A percentile compares a stretch with the other conserved stretches of the same genome.
Evolutionary conservation across 1,140 invertebrate genomes (phyloP).

Genomic region (Elymnias hypermnestra): DNA sequence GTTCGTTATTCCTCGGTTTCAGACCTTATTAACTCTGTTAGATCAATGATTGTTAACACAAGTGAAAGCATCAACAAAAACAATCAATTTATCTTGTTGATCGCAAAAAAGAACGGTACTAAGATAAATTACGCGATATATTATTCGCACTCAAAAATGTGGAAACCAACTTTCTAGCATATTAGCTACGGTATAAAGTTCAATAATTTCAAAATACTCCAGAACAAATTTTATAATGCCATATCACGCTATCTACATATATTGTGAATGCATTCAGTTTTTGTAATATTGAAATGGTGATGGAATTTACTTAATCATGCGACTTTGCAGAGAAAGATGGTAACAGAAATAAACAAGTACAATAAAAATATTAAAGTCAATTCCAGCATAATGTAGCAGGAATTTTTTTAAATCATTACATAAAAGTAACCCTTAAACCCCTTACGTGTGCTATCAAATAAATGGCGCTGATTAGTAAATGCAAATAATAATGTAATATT

Average conservation of each 20-base stretch:
- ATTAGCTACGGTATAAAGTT: conserved; percentile 10
- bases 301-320: too few relatives aligned
- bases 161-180: conserved; percentile 7
- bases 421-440: too few relatives aligned
- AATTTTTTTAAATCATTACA: too few relatives aligned
- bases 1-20: conserved; percentile 10
- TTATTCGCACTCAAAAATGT: neutral
- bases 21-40: conserved; percentile 25
- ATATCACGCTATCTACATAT: neutral
- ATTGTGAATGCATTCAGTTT: neutral
- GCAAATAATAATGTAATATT: too few relatives aligned
- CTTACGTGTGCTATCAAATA: too few relatives aligned
- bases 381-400: too few relatives aligned
- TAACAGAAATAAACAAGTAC: too few relatives aligned
- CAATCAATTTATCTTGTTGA: conserved; percentile 24
- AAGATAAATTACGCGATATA: conserved; percentile 26
- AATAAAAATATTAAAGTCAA: too few relatives aligned
- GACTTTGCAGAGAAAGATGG: too few relatives aligned
- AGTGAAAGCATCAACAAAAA: conserved; percentile 27
- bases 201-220: conserved; percentile 11
- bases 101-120: conserved; percentile 14
- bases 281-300: too few relatives aligned
- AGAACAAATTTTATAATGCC: conserved; percentile 10
- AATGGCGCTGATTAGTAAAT: too few relatives aligned
- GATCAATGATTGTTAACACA: conserved; percentile 19